Evolutionary conservation across 2,113 vertebrate genomes (phyloP).

Genomic region (Zingel zingel): DNA sequence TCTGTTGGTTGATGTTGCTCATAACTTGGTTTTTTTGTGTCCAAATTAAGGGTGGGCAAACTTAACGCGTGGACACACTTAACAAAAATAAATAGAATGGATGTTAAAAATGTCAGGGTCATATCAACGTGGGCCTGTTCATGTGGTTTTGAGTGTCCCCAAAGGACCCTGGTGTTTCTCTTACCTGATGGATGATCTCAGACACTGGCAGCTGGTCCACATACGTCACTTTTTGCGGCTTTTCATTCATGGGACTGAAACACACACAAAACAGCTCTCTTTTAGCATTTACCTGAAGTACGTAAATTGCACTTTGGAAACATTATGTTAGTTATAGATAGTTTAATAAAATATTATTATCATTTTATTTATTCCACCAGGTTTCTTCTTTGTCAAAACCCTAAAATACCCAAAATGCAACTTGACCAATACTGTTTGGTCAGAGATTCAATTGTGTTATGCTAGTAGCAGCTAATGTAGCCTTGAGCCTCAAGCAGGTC

Average conservation of each 20-base stretch:
- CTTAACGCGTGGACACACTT: constrained; percentile 18
- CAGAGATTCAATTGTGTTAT: background rate
- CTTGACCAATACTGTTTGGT: too few species aligned
- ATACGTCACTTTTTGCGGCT: constrained; percentile 82
- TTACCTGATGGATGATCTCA: constrained; percentile 98
- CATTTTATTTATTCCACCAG: background rate
- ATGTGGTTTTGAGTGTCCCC: background rate
- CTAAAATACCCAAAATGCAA: background rate
- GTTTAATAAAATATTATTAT: too few species aligned
- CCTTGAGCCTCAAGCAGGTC: background rate
- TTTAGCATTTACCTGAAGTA: constrained; percentile 39
- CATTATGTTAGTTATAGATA: background rate
- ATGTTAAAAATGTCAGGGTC: background rate
- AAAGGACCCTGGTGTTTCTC: constrained; percentile 14
- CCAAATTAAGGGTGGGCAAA: constrained; percentile 42
- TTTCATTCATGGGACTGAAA: constrained; percentile 75
- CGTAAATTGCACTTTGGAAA: constrained; percentile 21
- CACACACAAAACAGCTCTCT: constrained; percentile 18
- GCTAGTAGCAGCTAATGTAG: background rate
- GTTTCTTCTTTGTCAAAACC: background rate
- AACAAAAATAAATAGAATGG: background rate
- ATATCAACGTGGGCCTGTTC: background rate
- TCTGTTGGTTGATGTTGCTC: constrained; percentile 57
- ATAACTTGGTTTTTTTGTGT: constrained; percentile 52
- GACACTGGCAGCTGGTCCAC: constrained; percentile 96